Evolutionary conservation across 2,113 vertebrate genomes (phyloP).

Genomic region (Saiga tatarica): DNA sequence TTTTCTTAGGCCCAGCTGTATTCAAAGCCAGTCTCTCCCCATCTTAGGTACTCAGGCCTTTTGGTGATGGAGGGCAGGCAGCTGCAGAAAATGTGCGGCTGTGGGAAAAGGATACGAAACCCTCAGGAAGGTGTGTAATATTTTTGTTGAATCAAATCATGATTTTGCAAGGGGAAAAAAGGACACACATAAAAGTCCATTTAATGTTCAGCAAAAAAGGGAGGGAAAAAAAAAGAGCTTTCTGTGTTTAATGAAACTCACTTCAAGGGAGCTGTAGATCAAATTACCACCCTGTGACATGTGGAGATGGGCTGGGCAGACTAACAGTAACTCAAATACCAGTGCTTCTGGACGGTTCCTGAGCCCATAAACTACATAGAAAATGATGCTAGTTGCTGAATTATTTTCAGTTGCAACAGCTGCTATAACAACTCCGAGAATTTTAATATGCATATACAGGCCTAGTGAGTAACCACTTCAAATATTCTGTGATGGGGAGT

Average conservation of each 20-base stretch:
- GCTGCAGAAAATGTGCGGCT: not conserved
- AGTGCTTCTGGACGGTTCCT: conserved; percentile 77
- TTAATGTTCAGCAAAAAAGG: conserved; percentile 72
- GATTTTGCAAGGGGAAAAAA: conserved; percentile 76
- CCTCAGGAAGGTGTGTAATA: conserved; percentile 47
- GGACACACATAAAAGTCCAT: conserved; percentile 76
- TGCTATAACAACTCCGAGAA: conserved; percentile 79
- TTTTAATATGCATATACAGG: conserved; percentile 73
- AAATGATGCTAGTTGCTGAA: conserved; percentile 79
- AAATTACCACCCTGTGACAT: conserved; percentile 79
- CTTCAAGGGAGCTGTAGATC: conserved; percentile 80
- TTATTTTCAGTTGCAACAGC: conserved; percentile 83
- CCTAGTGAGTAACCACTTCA: conserved; percentile 72
- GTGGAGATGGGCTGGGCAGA: conserved; percentile 74
- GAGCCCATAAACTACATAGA: conserved; percentile 81
- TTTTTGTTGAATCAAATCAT: conserved; percentile 72
- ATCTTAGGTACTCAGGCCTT: not conserved
- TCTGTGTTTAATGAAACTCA: conserved; percentile 74
- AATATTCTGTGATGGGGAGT: conserved; percentile 57
- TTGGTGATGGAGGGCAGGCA: not conserved
- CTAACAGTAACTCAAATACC: conserved; percentile 79
- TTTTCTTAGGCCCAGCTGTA: conserved; percentile 30
- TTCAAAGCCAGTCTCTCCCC: not conserved
- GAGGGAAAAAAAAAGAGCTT: conserved; percentile 31
- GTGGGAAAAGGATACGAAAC: conserved; percentile 49